Conservation (phyloP, 92 coral and sea anemone species). For the Anthopleura xanthogrammica region DNA sequence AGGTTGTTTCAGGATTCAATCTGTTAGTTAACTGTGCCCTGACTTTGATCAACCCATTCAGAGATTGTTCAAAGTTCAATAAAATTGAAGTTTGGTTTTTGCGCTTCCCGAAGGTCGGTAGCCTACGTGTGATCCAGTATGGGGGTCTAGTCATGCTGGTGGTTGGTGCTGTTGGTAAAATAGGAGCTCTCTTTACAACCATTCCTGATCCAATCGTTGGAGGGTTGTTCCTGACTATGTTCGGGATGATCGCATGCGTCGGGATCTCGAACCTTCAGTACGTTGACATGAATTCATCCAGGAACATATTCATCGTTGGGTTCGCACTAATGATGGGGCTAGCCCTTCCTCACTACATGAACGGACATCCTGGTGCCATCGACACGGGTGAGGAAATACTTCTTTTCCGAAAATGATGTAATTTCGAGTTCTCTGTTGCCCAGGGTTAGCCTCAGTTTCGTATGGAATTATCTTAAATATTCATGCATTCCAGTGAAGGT, state of each 20-base stretch:
- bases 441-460: too few species aligned
- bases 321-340: slow-evolving; percentile 71
- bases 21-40: too few species aligned
- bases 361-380: slow-evolving; percentile 56
- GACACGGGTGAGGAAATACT: slow-evolving; percentile 47
- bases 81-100: too few species aligned
- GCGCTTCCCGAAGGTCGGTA: slow-evolving; percentile 22
- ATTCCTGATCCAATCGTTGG: slow-evolving; percentile 93
- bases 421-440: too few species aligned
- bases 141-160: slow-evolving; percentile 72
- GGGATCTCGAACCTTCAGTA: slow-evolving; percentile 84
- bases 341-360: slow-evolving; percentile 71
- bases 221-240: slow-evolving; percentile 80
- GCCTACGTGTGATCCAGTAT: slow-evolving; percentile 81
- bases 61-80: too few species aligned
- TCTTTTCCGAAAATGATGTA: background rate
- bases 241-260: slow-evolving; percentile 81
- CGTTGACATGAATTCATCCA: slow-evolving; percentile 76
- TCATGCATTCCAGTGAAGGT: too few species aligned
- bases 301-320: slow-evolving; percentile 85
- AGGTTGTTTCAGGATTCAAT: too few species aligned
- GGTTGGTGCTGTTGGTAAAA: slow-evolving; percentile 70
- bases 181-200: slow-evolving; percentile 86
- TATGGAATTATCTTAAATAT: too few species aligned
- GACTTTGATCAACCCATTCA: too few species aligned